Percentiles rank a stretch among this genome's conserved stretches.
Conservation (phyloP, 2,113 vertebrate species). For the Lamprotornis superbus region DNA sequence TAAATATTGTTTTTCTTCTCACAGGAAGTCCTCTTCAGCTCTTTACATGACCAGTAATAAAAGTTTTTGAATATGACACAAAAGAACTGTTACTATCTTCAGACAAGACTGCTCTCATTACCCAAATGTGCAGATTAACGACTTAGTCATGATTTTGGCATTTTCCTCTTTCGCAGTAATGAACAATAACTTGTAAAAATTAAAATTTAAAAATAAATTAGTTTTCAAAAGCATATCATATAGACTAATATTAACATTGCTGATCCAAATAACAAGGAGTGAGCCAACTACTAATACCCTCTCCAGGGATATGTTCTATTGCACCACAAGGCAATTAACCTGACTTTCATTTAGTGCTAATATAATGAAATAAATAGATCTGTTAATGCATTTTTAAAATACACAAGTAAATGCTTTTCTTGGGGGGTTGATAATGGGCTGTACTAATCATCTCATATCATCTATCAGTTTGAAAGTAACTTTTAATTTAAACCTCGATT, state of each 20-base stretch:
- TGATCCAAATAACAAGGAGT: not conserved
- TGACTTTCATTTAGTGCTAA: not conserved
- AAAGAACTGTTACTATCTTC: not conserved
- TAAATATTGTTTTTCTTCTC: not conserved
- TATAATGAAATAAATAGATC: not conserved
- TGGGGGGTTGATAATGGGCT: not conserved
- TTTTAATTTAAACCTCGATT: not conserved
- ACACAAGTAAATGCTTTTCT: not conserved
- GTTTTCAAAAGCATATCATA: not conserved
- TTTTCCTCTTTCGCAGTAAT: not conserved
- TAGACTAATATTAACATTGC: not conserved
- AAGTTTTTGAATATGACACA: constrained; percentile 6
- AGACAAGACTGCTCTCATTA: not conserved
- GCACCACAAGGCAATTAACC: not conserved
- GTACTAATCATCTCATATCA: not conserved
- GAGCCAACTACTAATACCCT: not conserved
- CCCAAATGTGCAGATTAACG: not conserved
- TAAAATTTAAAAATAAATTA: not conserved
- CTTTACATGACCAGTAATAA: not conserved
- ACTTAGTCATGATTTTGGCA: not conserved
- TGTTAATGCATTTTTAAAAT: not conserved
- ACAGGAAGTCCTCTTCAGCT: not conserved
- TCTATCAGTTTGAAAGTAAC: not conserved
- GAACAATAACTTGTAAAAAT: constrained; percentile 31
- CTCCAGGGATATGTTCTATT: not conserved